Percentiles rank a stretch among this genome's conserved stretches.
phyloP scores from a whole-genome alignment of 2,113 vertebrate species.

The Sebastes schlegelii region DNA sequence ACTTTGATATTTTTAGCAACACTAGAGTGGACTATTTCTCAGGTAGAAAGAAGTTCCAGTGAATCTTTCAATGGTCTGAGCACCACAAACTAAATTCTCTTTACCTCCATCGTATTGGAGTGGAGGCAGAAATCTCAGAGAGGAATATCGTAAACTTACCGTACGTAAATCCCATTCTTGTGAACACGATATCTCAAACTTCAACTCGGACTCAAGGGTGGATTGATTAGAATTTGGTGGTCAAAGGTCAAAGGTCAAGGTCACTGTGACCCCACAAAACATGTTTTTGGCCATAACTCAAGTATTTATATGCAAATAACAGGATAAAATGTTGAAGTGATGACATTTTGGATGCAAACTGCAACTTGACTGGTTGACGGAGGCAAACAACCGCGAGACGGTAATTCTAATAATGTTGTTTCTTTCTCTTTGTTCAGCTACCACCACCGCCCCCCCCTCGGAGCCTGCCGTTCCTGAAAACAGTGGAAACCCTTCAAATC shows the following conservation, averaged over 20 bases:
- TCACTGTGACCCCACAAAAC: neutral
- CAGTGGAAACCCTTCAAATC: neutral
- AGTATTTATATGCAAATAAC: neutral
- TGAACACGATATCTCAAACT: neutral
- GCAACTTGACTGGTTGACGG: neutral
- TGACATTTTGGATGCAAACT: neutral
- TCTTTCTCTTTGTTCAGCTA: conserved; percentile 46
- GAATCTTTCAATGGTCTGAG: no score
- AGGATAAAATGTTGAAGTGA: neutral
- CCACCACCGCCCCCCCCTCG: neutral
- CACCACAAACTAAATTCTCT: no score
- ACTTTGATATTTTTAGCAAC: no score
- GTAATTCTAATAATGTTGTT: neutral
- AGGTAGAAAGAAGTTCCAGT: no score
- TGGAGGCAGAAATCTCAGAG: no score
- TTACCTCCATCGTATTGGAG: no score
- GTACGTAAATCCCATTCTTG: no score
- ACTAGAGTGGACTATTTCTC: no score
- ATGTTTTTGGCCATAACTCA: neutral
- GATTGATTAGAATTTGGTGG: neutral
- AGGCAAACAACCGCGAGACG: neutral
- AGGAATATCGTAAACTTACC: no score
- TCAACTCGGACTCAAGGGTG: neutral
- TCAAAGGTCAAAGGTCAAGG: neutral
- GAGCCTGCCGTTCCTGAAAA: neutral